Evolutionary conservation across 2,888 invertebrate genomes (phyloP), one percentile per base, ranked within the genome.

Genomic region (Aricia artaxerxes): DNA sequence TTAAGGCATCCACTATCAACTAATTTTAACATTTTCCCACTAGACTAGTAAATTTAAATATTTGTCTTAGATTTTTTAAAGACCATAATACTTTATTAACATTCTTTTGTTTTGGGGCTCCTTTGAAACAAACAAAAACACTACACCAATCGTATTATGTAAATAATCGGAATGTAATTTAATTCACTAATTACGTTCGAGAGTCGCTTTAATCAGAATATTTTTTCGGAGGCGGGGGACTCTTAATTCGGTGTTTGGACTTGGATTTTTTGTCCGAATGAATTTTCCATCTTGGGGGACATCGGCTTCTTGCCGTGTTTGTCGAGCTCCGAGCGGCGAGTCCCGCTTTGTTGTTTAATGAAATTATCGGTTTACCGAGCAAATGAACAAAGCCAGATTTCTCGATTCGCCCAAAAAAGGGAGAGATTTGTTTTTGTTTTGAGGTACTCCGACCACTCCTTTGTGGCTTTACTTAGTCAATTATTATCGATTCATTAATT

Each of bases 361-460:
- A 94, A 94, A 94, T 94, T 94, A 94, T 94, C 94, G 94, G 94
- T 94, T 94, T 94, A 93, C 93, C 92, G 90, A 93, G 91, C 91
- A 94, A 94, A 94, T 94, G 94, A 94, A 94, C 94, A 94, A 94
- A 94, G 94, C 93, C 91, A 92, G 93, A 93, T 94, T 93, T 92
- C 90, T 90, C 86, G 86, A 87, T 85, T 87, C 89, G 91, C 90
- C 90, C 92, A 91, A 92, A 93, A 92, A 91, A 89, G 88, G 88
- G 83, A 89, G 89, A 82, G 82, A 82, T 80, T 82, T 87, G 87
- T 87, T 87, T 86, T 87, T 87, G 87, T 87, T 87, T 87, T 85
- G 87, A 86, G 90, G 89, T 89, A 88, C 89, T 84, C 87, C 88
- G 88, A 89, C 86, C 89, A 88, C 89, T 91, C 89, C 91, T 93